These are phyloP conservation scores for Lydus trimaculatus DNA, from an alignment of 2,888 invertebrate genomes.

Conservation along the genomic window DNA sequence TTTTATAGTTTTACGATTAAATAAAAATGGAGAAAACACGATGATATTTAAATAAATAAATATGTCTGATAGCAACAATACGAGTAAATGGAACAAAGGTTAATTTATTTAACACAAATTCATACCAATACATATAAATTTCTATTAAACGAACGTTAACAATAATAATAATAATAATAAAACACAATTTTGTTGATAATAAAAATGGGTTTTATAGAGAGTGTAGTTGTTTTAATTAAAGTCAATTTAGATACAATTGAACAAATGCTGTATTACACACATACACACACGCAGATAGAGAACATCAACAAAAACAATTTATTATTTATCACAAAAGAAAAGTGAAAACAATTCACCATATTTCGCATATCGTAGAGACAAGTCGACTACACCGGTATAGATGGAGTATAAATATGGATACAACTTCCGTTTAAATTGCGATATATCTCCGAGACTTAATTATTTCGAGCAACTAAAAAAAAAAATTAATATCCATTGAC, in stretches of 20 bases:
- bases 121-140: no score
- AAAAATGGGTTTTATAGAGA: background rate
- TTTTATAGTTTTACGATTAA: background rate
- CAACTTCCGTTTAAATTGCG: no score
- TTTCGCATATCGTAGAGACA: no score
- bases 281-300: no score
- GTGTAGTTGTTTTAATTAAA: background rate
- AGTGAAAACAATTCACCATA: no score
- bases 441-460: no score
- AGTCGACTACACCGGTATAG: no score
- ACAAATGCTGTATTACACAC: background rate
- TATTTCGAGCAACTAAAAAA: no score
- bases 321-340: no score
- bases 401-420: no score
- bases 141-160: no score
- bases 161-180: background rate
- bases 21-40: background rate
- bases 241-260: background rate
- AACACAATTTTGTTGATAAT: background rate
- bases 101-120: background rate
- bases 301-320: no score
- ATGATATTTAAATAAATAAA: background rate
- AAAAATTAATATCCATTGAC: background rate
- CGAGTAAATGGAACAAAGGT: background rate
- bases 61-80: background rate